Conservation (phyloP, 2,113 vertebrate species). For the Micronisus gabar region DNA sequence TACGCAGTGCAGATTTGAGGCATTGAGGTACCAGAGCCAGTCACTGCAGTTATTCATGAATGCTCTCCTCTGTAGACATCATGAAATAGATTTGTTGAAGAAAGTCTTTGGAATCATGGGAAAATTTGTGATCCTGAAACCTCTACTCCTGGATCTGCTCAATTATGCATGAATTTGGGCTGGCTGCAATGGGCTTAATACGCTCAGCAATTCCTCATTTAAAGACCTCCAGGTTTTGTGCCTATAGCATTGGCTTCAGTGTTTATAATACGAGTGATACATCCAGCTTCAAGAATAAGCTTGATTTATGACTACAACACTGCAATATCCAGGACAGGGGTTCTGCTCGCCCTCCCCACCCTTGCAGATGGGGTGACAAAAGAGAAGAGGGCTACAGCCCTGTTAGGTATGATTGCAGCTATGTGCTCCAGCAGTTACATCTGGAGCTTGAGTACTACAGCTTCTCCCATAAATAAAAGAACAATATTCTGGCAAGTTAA, state of each 20-base stretch:
- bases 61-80: background rate
- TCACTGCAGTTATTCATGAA: background rate
- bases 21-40: rapidly evolving
- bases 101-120: background rate
- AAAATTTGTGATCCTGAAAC: background rate
- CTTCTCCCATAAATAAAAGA: background rate
- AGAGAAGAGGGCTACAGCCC: background rate
- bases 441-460: background rate
- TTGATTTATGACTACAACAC: background rate
- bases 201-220: background rate
- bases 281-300: background rate
- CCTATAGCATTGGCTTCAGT: background rate
- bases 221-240: background rate
- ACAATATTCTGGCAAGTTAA: background rate
- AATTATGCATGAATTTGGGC: background rate
- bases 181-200: background rate
- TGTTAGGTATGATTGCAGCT: background rate
- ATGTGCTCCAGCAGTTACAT: background rate
- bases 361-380: background rate
- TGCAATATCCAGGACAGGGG: background rate
- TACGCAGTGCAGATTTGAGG: background rate
- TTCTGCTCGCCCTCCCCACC: background rate
- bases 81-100: background rate
- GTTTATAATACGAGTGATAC: rapidly evolving
- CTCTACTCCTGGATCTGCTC: background rate